Base-by-base conservation (phyloP, 2,888 invertebrate species). In the Ferdinandea cuprea region DNA sequence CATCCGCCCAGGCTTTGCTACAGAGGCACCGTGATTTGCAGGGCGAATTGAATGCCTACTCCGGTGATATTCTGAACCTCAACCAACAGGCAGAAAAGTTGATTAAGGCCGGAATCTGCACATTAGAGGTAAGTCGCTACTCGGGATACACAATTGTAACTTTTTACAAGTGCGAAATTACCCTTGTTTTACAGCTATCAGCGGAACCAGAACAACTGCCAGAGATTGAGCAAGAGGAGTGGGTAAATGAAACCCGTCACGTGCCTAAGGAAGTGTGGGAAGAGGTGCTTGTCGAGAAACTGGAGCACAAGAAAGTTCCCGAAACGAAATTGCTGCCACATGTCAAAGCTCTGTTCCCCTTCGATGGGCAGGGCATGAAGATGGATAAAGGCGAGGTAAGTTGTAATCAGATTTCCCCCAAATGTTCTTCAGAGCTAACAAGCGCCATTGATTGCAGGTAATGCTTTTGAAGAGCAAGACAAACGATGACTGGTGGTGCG, bases 401-500 rank as follows among this genome's bases (percentile, higher is more conserved):
- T 59, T 50, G 1, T 3, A 2, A 5, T 4, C 1, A n/a, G n/a
- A 46, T 3, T 32, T 8, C 42, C 6, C 15, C 1, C n/a, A 15
- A n/a, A 19, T 1, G 8, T 8, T 17, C 4, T 15, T 35, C 6
- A 4, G 8, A 42, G 2, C 3, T 35, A 30, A 44, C 25, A n/a
- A 6, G 1, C 13, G 11, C 11, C 21, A 5, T 25, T 3, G 4
- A 1, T 50, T 52, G 13, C 44, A 86, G 86, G 92, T 95, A 1
- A 96, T 99, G 96, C 95, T 97, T 88, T 92, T 99, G 0, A 93
- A 99, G 85, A 97, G 96, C 89, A 98, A 98, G 92, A 98, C 97
- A 6, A 99, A 99, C 91, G 95, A 96, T 0, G 99, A 99, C 90
- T 99, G 99, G 99, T 99, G 99, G 99, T 97, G 97, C 87, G 97